Percentiles rank a stretch among this genome's conserved stretches.
These are phyloP conservation scores for Connochaetes taurinus DNA, from an alignment of 2,113 vertebrate species.

Conservation along the genomic window DNA sequence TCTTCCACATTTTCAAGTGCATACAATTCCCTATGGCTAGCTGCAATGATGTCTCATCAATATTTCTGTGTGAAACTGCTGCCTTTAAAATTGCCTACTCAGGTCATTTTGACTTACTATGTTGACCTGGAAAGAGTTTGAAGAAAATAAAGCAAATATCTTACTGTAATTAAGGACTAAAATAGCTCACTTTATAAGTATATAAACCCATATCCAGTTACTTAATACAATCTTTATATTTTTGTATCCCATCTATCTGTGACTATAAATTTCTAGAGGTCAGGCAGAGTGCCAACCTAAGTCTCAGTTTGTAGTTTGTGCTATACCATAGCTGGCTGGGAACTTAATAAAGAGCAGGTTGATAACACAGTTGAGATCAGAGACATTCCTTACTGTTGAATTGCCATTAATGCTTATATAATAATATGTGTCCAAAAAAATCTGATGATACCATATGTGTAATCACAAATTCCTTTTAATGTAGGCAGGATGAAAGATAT, in stretches of 20 bases:
- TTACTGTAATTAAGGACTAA: background rate
- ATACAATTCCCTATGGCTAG: background rate
- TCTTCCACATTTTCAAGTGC: background rate
- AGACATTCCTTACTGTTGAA: background rate
- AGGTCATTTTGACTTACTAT: background rate
- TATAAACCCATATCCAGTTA: background rate
- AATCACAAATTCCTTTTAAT: conserved; percentile 14
- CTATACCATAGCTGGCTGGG: background rate
- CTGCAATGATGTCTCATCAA: background rate
- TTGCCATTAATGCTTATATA: background rate
- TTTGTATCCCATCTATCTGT: background rate
- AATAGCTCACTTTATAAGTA: background rate
- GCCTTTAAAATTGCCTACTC: background rate
- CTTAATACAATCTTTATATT: background rate
- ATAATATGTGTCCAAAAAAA: background rate
- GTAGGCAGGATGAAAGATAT: background rate
- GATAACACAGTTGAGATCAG: background rate
- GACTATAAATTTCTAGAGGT: conserved; percentile 25
- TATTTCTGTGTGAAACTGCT: background rate
- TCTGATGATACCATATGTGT: background rate
- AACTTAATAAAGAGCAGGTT: conserved; percentile 6
- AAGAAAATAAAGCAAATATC: conserved; percentile 14
- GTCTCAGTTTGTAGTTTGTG: background rate
- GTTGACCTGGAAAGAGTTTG: background rate
- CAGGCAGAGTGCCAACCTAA: background rate